These are phyloP conservation scores for Callosobruchus maculatus DNA, from an alignment of 2,888 invertebrate genomes.

Conservation along the genomic window DNA sequence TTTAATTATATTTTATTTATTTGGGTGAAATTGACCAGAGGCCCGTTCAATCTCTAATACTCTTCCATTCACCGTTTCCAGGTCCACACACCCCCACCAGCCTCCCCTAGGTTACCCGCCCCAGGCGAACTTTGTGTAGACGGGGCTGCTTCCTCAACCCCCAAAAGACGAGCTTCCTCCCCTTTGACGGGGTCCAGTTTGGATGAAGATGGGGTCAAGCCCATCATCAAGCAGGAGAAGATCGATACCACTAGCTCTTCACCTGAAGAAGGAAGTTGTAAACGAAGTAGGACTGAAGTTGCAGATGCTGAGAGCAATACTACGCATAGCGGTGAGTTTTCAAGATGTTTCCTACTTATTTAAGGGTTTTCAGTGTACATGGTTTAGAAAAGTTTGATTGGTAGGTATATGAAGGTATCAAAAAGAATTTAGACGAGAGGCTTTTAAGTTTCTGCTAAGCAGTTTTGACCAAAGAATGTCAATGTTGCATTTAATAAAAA, in stretches of 20 bases:
- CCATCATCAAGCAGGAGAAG: constrained; percentile 63
- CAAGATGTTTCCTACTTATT: background rate
- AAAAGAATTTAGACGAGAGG: no score
- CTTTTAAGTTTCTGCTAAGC: no score
- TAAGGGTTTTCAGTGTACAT: no score
- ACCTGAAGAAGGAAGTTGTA: constrained; percentile 60
- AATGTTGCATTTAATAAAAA: no score
- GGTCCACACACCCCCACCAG: constrained; percentile 71
- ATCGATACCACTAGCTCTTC: constrained; percentile 64
- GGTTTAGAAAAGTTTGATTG: no score
- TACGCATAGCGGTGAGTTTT: constrained; percentile 79
- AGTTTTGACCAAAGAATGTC: no score
- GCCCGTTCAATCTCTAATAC: no score
- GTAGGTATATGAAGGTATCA: no score
- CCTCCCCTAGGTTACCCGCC: constrained; percentile 63
- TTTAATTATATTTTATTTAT: no score
- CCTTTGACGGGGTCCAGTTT: constrained; percentile 45
- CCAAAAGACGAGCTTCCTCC: constrained; percentile 59
- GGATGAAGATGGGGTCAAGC: constrained; percentile 48
- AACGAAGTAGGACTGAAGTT: constrained; percentile 69
- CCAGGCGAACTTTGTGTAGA: constrained; percentile 68
- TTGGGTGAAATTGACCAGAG: no score
- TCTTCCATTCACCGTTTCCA: no score
- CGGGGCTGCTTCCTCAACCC: constrained; percentile 79
- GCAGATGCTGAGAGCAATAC: constrained; percentile 89